Evolutionary conservation across 2,888 invertebrate genomes (phyloP), one percentile per base, ranked within the genome.

Genomic region (Drosophila paranaensis): DNA sequence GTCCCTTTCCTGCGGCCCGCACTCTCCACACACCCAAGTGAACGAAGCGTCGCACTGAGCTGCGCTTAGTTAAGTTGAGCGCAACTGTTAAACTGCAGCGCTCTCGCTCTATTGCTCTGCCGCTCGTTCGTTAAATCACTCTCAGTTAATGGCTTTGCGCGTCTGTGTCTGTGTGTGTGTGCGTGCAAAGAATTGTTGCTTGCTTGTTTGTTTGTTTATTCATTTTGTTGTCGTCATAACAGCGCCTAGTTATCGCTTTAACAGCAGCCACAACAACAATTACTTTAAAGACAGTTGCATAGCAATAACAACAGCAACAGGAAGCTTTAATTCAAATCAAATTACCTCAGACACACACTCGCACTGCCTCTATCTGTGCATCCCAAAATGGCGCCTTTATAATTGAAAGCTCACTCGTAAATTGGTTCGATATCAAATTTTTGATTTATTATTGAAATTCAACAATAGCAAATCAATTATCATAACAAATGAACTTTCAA

Each of bases 121-220:
- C 40, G 25, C 37, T 27, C 46, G n/a, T 64, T 40, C 62, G 45
- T 62, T 62, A 56, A 65, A 33, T 66, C 46, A 50, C 79, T 39
- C 75, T 79, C 71, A 64, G 63, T 51, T 66, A 50, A 27, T 65
- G 73, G 33, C 33, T 55, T 51, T 60, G 40, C 66, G 50, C 43
- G 11, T 54, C n/a, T n/a, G n/a, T 48, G 40, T 51, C 33, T 25
- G 14, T 25, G 51, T 37, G 35, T 48, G 55, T 56, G 48, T 60
- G 88, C 90, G 90, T 84, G 88, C 89, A 90, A 82, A 79, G 84
- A 85, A 89, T 85, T 71, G 57, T 55, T 73, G 71, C 46, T 55
- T 73, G 71, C 46, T 71, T 60, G 67, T 64, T 80, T 81, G 64
- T 74, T 78, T 60, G 51, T 37, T 57, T 57, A 45, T 68, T 79